Conservation (phyloP, 1,140 invertebrate species). For the Callitettix versicolor region DNA sequence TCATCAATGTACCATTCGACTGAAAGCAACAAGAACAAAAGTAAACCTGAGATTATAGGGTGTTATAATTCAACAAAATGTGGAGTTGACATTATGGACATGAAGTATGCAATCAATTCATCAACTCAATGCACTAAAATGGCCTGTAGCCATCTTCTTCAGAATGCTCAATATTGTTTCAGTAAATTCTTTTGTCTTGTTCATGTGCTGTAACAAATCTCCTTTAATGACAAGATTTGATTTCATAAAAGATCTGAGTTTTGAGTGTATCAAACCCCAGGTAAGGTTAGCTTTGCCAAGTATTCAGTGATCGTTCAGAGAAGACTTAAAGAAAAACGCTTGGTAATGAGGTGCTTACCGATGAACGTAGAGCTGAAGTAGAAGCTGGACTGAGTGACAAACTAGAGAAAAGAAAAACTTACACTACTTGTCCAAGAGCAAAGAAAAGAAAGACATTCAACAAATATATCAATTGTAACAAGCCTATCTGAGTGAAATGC, state of each 20-base stretch:
- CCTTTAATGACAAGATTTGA: slow-evolving; percentile 2
- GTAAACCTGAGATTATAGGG: slow-evolving; percentile 27
- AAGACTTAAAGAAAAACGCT: neutral
- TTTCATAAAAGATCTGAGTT: slow-evolving; percentile 23
- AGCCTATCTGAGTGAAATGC: no score
- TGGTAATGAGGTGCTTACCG: neutral
- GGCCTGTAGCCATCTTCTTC: slow-evolving; percentile 27
- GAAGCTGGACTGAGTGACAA: no score
- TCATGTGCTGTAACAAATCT: neutral
- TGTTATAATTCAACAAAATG: slow-evolving; percentile 30
- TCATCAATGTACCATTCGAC: slow-evolving; percentile 26
- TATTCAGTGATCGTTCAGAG: no score
- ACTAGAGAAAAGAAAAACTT: no score
- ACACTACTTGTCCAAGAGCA: no score
- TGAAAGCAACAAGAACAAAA: slow-evolving; percentile 17
- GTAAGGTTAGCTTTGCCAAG: slow-evolving; percentile 15
- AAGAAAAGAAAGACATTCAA: no score
- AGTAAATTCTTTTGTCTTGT: slow-evolving; percentile 16
- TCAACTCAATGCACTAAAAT: slow-evolving; percentile 18
- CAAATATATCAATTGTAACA: no score
- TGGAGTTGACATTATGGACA: slow-evolving; percentile 28
- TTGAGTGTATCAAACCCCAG: slow-evolving; percentile 7
- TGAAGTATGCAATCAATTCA: slow-evolving; percentile 25
- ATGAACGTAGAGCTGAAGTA: no score
- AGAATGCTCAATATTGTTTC: slow-evolving; percentile 21